Conservation (phyloP, 2,888 invertebrate species). For the Eurois occulta region DNA sequence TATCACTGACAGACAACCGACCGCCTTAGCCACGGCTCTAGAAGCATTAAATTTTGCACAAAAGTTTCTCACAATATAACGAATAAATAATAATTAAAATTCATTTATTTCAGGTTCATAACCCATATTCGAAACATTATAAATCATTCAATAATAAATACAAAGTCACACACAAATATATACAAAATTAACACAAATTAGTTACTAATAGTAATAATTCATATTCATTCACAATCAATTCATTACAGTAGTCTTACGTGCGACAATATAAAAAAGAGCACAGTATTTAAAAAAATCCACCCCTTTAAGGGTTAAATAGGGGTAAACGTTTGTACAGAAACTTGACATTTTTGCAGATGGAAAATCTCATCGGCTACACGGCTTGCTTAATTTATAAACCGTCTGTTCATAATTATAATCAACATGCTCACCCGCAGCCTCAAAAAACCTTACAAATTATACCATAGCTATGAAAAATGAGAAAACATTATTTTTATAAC, state of each 20-base stretch:
- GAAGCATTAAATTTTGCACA: neutral
- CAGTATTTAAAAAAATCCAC: neutral
- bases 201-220: too few relatives aligned
- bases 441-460: neutral
- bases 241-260: too few relatives aligned
- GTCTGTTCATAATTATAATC: neutral
- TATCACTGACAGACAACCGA: neutral
- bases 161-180: too few relatives aligned
- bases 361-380: neutral
- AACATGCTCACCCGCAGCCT: neutral
- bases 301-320: neutral
- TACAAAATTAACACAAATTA: too few relatives aligned
- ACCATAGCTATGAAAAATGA: neutral
- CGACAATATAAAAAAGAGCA: neutral
- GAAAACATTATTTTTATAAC: conserved; percentile 20
- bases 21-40: neutral
- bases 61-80: neutral
- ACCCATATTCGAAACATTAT: too few relatives aligned
- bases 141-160: too few relatives aligned
- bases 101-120: too few relatives aligned
- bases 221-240: too few relatives aligned
- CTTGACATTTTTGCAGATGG: neutral
- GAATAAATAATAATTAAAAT: neutral
- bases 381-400: neutral
- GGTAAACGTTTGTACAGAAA: neutral